Conservation (phyloP, 53 echinoderm and acorn worm species). For the Glandiceps talaboti region DNA sequence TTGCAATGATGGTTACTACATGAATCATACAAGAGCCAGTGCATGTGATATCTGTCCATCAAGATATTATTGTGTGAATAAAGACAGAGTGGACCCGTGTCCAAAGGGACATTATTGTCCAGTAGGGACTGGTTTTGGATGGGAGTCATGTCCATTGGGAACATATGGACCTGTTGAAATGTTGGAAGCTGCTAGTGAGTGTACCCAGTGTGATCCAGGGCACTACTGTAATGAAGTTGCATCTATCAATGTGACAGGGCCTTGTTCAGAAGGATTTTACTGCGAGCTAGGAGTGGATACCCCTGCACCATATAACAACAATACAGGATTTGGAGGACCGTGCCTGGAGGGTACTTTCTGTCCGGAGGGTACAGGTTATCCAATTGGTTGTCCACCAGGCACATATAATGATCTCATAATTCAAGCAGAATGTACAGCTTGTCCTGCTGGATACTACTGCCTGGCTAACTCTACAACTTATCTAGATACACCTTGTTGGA, state of each 20-base stretch:
- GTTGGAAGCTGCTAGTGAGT: slow-evolving; percentile 62
- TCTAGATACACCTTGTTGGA: slow-evolving; percentile 64
- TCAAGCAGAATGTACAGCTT: slow-evolving; percentile 49
- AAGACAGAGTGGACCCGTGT: slow-evolving; percentile 69
- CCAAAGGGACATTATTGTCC: slow-evolving; percentile 85
- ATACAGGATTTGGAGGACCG: slow-evolving; percentile 88
- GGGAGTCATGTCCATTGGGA: slow-evolving; percentile 74
- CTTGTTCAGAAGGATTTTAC: slow-evolving; percentile 79
- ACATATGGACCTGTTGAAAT: slow-evolving; percentile 79
- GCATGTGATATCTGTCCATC: slow-evolving; percentile 78
- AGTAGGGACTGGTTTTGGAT: slow-evolving; percentile 51
- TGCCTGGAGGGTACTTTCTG: slow-evolving; percentile 92
- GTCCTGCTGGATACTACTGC: slow-evolving; percentile 74
- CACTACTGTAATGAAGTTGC: slow-evolving; percentile 69
- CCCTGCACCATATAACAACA: slow-evolving; percentile 77
- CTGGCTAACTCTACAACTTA: slow-evolving; percentile 77
- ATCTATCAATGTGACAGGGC: slow-evolving; percentile 32
- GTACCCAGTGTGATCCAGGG: slow-evolving; percentile 87
- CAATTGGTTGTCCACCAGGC: slow-evolving; percentile 76
- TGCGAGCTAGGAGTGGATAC: slow-evolving; percentile 86
- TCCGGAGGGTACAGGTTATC: slow-evolving; percentile 56
- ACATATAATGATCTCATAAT: slow-evolving; percentile 70
- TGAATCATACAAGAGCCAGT: slow-evolving; percentile 95
- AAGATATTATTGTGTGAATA: slow-evolving; percentile 85
- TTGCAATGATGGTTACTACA: slow-evolving; percentile 88